Evolutionary conservation across 2,113 vertebrate genomes (phyloP).

Genomic region (Oenanthe melanoleuca): DNA sequence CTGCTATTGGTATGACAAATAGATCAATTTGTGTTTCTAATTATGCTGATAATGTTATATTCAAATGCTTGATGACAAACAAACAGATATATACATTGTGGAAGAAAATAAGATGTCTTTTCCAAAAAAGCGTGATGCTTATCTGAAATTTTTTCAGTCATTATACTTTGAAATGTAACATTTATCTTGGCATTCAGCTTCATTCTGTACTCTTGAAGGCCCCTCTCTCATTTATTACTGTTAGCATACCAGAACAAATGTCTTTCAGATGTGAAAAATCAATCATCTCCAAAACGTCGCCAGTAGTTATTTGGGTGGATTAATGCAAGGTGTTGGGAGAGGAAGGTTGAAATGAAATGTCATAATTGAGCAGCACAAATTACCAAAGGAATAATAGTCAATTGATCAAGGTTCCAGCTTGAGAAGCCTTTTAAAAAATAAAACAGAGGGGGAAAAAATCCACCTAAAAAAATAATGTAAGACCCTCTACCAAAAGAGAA

Average conservation of each 20-base stretch:
- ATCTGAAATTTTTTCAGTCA: conserved; percentile 55
- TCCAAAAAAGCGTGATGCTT: conserved; percentile 25
- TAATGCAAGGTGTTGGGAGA: conserved; percentile 71
- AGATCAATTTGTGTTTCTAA: conserved; percentile 42
- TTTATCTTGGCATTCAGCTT: conserved; percentile 70
- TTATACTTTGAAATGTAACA: conserved; percentile 70
- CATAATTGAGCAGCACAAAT: conserved; percentile 50
- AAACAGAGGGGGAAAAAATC: rapidly evolving
- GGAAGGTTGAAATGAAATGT: conserved; percentile 59
- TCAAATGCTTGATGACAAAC: conserved; percentile 2
- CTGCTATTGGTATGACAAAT: conserved; percentile 18
- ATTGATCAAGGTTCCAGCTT: conserved; percentile 31
- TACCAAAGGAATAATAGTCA: conserved; percentile 32
- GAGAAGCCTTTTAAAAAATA: background rate
- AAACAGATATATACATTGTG: background rate
- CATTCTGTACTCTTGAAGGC: conserved; percentile 45
- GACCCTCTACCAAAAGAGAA: background rate
- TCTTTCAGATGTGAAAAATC: conserved; percentile 77
- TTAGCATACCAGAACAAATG: conserved; percentile 74
- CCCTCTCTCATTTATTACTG: conserved; percentile 62
- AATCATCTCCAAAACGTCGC: conserved; percentile 66
- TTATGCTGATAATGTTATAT: background rate
- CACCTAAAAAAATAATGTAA: rapidly evolving
- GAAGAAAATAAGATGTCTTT: conserved; percentile 25
- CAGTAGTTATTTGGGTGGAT: conserved; percentile 70